A percentile compares a stretch with the other conserved stretches of the same genome.
Evolutionary conservation across 2,888 invertebrate species (phyloP).

Genomic region (Agrochola lota): DNA sequence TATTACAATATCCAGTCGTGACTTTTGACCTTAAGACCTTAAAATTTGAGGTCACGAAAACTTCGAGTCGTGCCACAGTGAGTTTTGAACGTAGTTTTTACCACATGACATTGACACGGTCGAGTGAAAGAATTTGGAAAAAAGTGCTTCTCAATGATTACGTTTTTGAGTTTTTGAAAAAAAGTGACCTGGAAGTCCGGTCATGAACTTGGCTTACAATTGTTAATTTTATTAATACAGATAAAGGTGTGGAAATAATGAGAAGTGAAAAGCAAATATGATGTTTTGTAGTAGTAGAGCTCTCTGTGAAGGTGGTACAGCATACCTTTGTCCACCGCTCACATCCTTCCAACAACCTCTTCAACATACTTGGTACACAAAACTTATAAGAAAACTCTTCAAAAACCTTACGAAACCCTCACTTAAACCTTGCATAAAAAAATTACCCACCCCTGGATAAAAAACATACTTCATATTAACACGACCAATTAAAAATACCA

Average conservation of each 20-base stretch:
- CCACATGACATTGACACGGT: constrained; percentile 18
- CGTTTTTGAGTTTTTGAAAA: neutral
- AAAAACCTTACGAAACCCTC: too few species aligned
- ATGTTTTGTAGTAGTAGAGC: too few species aligned
- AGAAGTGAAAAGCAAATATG: neutral
- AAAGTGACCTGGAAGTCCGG: neutral
- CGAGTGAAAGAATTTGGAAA: constrained; percentile 12
- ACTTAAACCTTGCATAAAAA: too few species aligned
- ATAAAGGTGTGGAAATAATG: neutral
- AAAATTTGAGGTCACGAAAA: constrained; percentile 11
- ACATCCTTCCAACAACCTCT: too few species aligned
- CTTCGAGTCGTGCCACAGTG: neutral
- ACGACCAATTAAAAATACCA: too few species aligned
- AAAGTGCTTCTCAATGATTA: neutral
- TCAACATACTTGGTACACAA: too few species aligned
- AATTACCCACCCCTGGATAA: too few species aligned
- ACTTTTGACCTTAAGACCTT: constrained; percentile 10
- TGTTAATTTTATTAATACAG: neutral
- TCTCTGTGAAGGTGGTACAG: too few species aligned
- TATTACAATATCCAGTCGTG: constrained; percentile 18
- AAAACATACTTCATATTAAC: too few species aligned
- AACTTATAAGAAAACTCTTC: too few species aligned
- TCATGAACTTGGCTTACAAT: neutral
- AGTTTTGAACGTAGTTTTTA: constrained; percentile 11
- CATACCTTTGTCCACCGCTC: too few species aligned